These are phyloP conservation scores for Helogale parvula DNA, from an alignment of 2,113 vertebrate species.

Conservation along the genomic window DNA sequence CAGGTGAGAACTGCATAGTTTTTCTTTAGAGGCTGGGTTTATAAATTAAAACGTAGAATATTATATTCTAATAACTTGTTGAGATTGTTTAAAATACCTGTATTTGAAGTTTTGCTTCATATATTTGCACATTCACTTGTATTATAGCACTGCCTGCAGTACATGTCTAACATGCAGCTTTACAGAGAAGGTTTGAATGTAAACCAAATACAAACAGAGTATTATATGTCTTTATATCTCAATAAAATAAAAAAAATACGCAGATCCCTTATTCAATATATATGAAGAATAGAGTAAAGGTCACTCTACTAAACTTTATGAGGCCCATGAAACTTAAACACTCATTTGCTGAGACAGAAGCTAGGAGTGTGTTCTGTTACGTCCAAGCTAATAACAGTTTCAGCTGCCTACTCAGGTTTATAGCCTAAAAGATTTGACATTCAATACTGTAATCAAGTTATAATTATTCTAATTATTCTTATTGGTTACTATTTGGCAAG, in stretches of 20 bases:
- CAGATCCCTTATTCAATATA: background rate
- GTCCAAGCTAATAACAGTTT: background rate
- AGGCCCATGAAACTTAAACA: background rate
- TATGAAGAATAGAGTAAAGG: background rate
- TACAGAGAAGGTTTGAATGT: background rate
- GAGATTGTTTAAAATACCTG: background rate
- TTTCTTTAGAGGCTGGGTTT: background rate
- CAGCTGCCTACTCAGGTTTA: background rate
- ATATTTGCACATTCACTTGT: background rate
- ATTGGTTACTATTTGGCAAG: background rate
- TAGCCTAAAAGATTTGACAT: background rate
- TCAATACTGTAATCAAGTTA: background rate
- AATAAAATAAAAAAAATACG: background rate
- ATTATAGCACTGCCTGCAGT: background rate
- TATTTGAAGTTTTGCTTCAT: background rate
- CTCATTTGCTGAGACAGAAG: background rate
- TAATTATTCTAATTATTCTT: background rate
- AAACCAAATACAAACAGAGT: background rate
- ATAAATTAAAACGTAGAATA: background rate
- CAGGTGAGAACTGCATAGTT: background rate
- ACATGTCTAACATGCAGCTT: background rate
- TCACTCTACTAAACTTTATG: background rate
- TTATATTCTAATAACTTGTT: background rate
- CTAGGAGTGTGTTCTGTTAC: background rate
- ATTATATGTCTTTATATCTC: background rate